Base-by-base conservation (phyloP, 2,888 invertebrate genomes). In the Caenorhabditis macrosperma region DNA sequence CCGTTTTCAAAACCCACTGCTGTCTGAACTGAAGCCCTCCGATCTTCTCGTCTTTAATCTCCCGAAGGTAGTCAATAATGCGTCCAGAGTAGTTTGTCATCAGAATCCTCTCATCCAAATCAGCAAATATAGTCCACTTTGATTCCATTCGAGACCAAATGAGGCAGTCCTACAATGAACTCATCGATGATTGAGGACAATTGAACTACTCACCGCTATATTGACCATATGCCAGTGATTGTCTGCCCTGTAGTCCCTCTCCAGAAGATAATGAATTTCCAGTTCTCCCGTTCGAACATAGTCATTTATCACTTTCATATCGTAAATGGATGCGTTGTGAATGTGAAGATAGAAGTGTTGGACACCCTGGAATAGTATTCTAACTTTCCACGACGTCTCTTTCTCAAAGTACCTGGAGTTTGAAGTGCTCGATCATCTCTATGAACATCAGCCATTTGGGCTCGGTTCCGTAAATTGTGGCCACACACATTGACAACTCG, bases 391-490 rank as follows among this genome's bases (percentile, higher is more conserved):
- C n/a, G n/a, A n/a, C n/a, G n/a, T n/a, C n/a, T n/a, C n/a, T n/a
- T n/a, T n/a, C n/a, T n/a, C n/a, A n/a, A n/a, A n/a, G n/a, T n/a
- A 68, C 68, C 68, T 77, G 77, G 57, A 77, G 35, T 17, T 64
- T 69, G 30, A 46, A 77, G 26, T 77, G 77, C 26, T 77, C 77
- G 10, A 77, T 35, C 35, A 59, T 33, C 24, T 77, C 77, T 1
- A 24, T 50, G n/a, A 77, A 22, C 22, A 59, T 6, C 33, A 77
- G 26, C 77, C 77, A 77, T 41, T 77, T 77, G 1, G 69, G 69
- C 38, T 77, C 77, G 3, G n/a, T 3, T 5, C 77, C 77, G 33
- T 63, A 77, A 4, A 77, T 46, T 12, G 77, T 26, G 10, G 69
- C n/a, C 20, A 77, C 38, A 24, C 77, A 77, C 44, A 61, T 41